Base-by-base conservation (phyloP, 2,888 invertebrate genomes). In the Lasioglossum oenotherae region DNA sequence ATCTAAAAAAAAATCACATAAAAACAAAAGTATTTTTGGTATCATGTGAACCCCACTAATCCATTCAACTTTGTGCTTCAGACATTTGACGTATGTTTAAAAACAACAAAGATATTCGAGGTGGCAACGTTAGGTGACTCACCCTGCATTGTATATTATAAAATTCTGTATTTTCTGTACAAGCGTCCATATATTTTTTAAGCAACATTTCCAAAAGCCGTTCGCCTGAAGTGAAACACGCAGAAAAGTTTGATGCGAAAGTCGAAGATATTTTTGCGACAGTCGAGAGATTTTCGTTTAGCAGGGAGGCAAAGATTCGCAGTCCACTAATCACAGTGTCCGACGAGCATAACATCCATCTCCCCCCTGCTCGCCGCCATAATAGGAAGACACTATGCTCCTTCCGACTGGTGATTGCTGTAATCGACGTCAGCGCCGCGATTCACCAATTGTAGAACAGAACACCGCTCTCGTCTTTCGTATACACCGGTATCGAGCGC, bases 391-490 rank as follows among this genome's bases (percentile, higher is more conserved):
- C 71, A 71, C 71, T 23, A 71, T 41, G 35, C 69, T 69, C 69
- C 69, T 69, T 41, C 41, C 71, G 71, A 71, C 71, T 71, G 23
- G 38, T 71, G 71, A 71, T 71, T 41, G 71, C 38, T 71, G 71
- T 71, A 71, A 71, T 71, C 71, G 71, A 71, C 71, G 71, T 71
- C 71, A 71, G 38, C 71, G 38, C 38, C 41, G 71, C 38, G 41
- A 41, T 71, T 41, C 71, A 71, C 71, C 71, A 41, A 71, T 41
- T 41, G 71, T 71, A 41, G 71, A 41, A 71, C 71, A n/a, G 71
- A 38, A 38, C 38, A 41, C 71, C n/a, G 12, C 71, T 41, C 71
- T 41, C 71, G 71, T 71, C 71, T 71, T 71, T 71, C 71, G 71
- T 41, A 69, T 35, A 35, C 67, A 69, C 67, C 67, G 67, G 31